These are phyloP conservation scores for Himalopsyche tibetana DNA, from an alignment of 2,888 invertebrate genomes.

Conservation along the genomic window DNA sequence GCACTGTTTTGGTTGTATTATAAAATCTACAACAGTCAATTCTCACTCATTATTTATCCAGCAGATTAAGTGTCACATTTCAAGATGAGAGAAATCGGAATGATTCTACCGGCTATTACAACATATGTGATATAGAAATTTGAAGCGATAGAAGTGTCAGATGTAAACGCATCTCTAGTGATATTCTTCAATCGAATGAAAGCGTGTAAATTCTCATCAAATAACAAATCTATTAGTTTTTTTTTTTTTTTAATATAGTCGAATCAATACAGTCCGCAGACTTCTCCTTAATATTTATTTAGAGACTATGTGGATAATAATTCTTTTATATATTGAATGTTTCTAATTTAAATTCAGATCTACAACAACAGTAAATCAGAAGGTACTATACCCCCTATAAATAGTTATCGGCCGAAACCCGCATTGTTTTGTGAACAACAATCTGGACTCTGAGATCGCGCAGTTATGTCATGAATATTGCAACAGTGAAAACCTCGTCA, in stretches of 20 bases:
- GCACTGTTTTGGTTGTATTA: no score
- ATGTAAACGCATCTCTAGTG: no score
- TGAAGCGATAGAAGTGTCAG: no score
- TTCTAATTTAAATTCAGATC: constrained; percentile 30
- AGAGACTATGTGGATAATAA: constrained; percentile 22
- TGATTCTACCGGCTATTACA: no score
- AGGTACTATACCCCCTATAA: constrained; percentile 29
- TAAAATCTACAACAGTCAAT: no score
- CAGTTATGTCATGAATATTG: constrained; percentile 27
- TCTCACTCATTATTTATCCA: no score
- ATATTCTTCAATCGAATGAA: not conserved
- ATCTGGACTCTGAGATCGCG: constrained; percentile 9
- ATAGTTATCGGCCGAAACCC: constrained; percentile 31
- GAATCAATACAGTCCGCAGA: constrained; percentile 28
- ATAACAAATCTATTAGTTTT: constrained; percentile 21
- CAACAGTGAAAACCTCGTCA: constrained; percentile 40
- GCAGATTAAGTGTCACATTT: no score
- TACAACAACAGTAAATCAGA: constrained; percentile 38
- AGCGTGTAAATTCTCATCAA: constrained; percentile 3
- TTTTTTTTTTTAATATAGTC: not conserved
- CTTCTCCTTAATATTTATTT: not conserved
- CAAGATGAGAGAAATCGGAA: no score
- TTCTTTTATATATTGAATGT: constrained; percentile 1
- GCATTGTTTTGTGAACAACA: constrained; percentile 19
- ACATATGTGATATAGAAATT: no score